Evolutionary conservation across 2,797 vertebrate genomes (phyloP).

Genomic region (Ispidina lecontei): DNA sequence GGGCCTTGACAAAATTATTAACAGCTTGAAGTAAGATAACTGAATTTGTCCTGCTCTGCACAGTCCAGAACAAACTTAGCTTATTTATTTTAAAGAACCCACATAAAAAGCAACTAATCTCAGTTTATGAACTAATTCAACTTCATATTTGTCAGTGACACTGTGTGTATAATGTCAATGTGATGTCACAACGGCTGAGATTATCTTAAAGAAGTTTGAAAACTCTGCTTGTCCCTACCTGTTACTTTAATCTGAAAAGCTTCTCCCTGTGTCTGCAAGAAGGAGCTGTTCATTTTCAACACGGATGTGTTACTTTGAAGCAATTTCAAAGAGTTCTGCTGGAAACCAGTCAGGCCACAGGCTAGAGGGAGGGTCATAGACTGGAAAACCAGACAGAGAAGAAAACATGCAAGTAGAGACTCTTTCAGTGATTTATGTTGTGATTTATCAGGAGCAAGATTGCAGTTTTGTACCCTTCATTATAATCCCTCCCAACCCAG

Average conservation of each 20-base stretch:
- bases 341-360: conserved; percentile 73
- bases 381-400: conserved; percentile 55
- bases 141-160: neutral
- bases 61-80: neutral
- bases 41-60: neutral
- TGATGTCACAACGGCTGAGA: neutral
- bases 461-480: neutral
- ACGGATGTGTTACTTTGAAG: conserved; percentile 61
- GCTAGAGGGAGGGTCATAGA: conserved; percentile 19
- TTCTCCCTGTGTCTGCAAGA: conserved; percentile 56
- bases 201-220: neutral
- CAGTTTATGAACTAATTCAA: neutral
- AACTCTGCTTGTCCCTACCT: conserved; percentile 56
- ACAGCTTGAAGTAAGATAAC: neutral
- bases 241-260: conserved; percentile 71
- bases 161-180: neutral
- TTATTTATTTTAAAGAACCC: neutral
- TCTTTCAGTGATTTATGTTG: neutral
- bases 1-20: neutral
- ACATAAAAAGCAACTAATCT: neutral
- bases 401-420: neutral
- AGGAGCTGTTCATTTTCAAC: conserved; percentile 64
- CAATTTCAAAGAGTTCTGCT: conserved; percentile 52
- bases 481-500: neutral
- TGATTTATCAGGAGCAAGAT: neutral